Evolutionary conservation across 2,797 vertebrate genomes (phyloP), one percentile per base, ranked within the genome.

Genomic region (Lacerta agilis): DNA sequence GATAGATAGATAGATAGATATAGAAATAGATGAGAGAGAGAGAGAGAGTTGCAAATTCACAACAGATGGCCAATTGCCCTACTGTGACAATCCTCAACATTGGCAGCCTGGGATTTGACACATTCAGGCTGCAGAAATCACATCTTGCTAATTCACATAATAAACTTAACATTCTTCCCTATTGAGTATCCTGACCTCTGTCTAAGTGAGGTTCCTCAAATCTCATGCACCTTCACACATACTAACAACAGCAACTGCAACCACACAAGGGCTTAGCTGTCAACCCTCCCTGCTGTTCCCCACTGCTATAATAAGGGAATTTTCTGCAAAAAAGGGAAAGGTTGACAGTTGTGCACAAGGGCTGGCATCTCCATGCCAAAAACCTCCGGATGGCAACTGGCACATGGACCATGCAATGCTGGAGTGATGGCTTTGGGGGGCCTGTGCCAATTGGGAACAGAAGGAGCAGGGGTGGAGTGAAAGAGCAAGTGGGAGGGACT

Each of bases 131-230:
- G 25, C 41, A 38, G 25, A 80, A 81, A 75, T 55, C 58, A 10
- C 13, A 89, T 85, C 69, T 81, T 81, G 58, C 86, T 89, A 89
- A 81, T 76, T 75, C 25, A 73, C 41, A 75, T 41, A 75, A 85
- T 67, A 67, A 76, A 82, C 61, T 66, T 85, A 58, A 41, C n/a
- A 29, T 75, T 81, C 43, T 27, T 38, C 58, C 7, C 2, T 8
- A 4, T 49, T 58, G n/a, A n/a, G 33, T 13, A 3, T 41, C 43
- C 33, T 41, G n/a, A 67, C 2, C 43, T 15, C 67, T 23, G 43
- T 73, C 71, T 36, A 61, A 61, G 58, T 61, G 58, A 13, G 29
- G 29, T 66, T 36, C 4, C 29, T 61, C 5, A 20, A 13, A 29
- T 75, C 58, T 73, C 33, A 49, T 4, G 25, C 9, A 29, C 58